Evolutionary conservation across 2,888 invertebrate genomes (phyloP), one percentile per base, ranked within the genome.

Genomic region (Andricus quercusramuli): DNA sequence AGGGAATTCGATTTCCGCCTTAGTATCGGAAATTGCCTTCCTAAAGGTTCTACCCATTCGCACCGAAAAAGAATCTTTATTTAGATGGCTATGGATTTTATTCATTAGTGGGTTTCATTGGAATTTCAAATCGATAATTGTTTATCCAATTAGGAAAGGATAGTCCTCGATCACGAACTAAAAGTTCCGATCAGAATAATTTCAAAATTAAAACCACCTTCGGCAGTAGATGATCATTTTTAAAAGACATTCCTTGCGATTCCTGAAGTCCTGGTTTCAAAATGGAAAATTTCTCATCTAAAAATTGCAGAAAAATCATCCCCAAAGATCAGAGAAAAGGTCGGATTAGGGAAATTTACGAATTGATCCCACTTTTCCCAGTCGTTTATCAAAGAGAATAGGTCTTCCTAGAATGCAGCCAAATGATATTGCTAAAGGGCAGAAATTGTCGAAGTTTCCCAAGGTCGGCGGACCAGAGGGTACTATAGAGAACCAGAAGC

Each of bases 1-100:
- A n/a, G 67, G 44, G 22, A 67, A 67, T 67, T 41, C 67, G 67
- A 67, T 67, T 67, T 67, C 67, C 67, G 67, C 41, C 67, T 67
- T 22, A 44, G 22, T 67, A 41, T 32, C 67, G 67, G 41, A 44
- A 67, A 67, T 44, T 67, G 41, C 67, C 59, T 59, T 59, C 22
- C n/a, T 59, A 59, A 59, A 59, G 22, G n/a, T 59, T 22, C 59
- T 13, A 59, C 11, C 59, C 11, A 59, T 59, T 22, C 59, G 6
- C 22, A 59, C 20, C 4, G 22, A 22, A 13, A 22, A 56, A 59
- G 11, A 22, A 59, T 59, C 22, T 11, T 22, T 22, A 59, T 59
- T 59, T 11, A 22, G 59, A 59, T 22, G 22, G 59, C n/a, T 59
- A 2, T n/a, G n/a, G 51, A n/a, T 2, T 20, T 56, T 56, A n/a